phyloP scores from a whole-genome alignment of 2,888 invertebrate species.

The Morpho achilles region DNA sequence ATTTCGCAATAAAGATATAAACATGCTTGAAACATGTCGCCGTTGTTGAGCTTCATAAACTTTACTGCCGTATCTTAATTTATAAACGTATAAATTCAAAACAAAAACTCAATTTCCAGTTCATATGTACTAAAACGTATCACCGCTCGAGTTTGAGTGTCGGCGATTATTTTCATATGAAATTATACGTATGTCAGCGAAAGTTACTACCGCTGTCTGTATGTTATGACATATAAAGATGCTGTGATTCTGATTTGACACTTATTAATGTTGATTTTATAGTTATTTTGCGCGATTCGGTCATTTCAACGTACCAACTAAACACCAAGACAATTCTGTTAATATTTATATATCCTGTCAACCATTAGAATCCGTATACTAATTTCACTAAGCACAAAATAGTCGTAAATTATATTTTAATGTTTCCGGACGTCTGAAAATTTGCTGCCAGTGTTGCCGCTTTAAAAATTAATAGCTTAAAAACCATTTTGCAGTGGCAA shows the following conservation, averaged over 20 bases:
- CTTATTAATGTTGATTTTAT: slow-evolving; percentile 39
- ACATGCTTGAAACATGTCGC: too few relatives aligned
- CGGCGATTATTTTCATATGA: slow-evolving; percentile 15
- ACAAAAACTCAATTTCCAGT: too few relatives aligned
- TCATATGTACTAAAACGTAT: too few relatives aligned
- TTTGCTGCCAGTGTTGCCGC: slow-evolving; percentile 64
- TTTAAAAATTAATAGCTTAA: slow-evolving; percentile 71
- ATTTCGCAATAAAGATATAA: too few relatives aligned
- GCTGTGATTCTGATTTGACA: slow-evolving; percentile 4
- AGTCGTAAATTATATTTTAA: slow-evolving; percentile 72
- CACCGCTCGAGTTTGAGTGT: too few relatives aligned
- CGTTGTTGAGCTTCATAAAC: too few relatives aligned
- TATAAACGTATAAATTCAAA: too few relatives aligned
- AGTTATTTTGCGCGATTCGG: slow-evolving; percentile 47
- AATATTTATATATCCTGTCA: slow-evolving; percentile 68
- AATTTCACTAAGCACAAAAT: slow-evolving; percentile 67
- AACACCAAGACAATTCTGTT: slow-evolving; percentile 52
- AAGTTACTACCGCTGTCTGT: slow-evolving; percentile 16
- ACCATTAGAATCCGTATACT: slow-evolving; percentile 61
- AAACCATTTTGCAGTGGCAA: slow-evolving; percentile 74
- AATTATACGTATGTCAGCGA: slow-evolving; percentile 14
- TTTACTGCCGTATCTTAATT: too few relatives aligned
- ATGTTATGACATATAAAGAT: slow-evolving; percentile 23
- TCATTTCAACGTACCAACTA: slow-evolving; percentile 47
- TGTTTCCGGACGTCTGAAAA: slow-evolving; percentile 68